Base-by-base conservation (phyloP, 2,797 vertebrate species). In the Rousettus madagascariensis region DNA sequence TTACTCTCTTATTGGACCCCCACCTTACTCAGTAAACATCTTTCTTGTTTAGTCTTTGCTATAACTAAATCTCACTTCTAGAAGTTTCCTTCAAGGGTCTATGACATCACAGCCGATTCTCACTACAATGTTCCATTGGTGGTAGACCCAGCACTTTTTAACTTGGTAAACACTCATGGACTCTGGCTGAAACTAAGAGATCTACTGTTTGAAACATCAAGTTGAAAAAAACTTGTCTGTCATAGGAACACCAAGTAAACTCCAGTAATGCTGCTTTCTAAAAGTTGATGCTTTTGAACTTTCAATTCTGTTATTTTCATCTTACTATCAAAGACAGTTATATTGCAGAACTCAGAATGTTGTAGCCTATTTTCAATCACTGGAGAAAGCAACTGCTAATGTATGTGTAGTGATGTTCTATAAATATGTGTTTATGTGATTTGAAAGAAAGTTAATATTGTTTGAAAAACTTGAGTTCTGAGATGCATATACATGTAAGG, bases 51-150 rank as follows among this genome's bases (percentile, higher is more conserved):
- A 91, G 65, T 69, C 30, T 95, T 82, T 95, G 61, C 77, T 72
- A 87, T 69, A 59, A 96, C 68, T 86, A 72, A 84, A 75, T 91
- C 41, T 95, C 71, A 95, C 84, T 95, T 96, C 86, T 92, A 97
- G 96, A 97, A 97, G 78, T 90, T 96, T 94, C 69, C 68, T 49
- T 92, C 90, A 96, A 77, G 61, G 38, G 38, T 97, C 92, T 97
- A 51, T 97, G 96, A 98, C 96, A 96, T 98, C 97, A 98, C 17
- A 96, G 91, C 33, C 87, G 86, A 19, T 61, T 95, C 71, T 93
- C 17, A 49, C 28, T 87, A 46, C 80, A 95, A 84, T 33, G 28
- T 97, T 97, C 97, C 90, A 19, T 78, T n/a, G 43, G 38, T 75
- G 51, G 61, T 79, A 51, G 75, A 93, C 33, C 49, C 61, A 91